Evolutionary conservation across 2,888 invertebrate genomes (phyloP), one percentile per base, ranked within the genome.

Genomic region (Platycheirus rosarum): DNA sequence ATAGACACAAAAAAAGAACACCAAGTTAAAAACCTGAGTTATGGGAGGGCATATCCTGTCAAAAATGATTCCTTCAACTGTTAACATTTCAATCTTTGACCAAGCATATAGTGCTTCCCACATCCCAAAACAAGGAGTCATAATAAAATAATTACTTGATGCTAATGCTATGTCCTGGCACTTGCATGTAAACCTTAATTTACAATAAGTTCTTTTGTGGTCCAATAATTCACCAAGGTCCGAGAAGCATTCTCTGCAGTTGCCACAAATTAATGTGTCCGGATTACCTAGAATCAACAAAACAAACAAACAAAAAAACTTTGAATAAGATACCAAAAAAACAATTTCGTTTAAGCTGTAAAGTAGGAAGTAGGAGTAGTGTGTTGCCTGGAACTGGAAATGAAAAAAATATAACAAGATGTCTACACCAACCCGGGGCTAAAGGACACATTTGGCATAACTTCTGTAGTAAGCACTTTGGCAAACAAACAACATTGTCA

Each of bases 181-280:
- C 89, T 94, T 93, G 92, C 94, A 94, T 87, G 93, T 93, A 91
- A 94, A 94, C 88, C 94, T 92, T 87, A 94, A 92, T 89, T 94
- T 94, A 91, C 94, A 95, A 90, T 93, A 94, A 87, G 92, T 92
- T 88, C 93, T 93, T 91, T 95, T 95, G 92, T 95, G 95, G 88
- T 95, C 94, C 87, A 94, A 92, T 89, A 95, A 92, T 88, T 94
- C 94, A 88, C 93, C 93, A 82, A 95, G 92, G 88, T 94, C 94
- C 86, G 93, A 92, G 90, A 95, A 95, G 90, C 94, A 93, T 90
- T 94, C 94, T 87, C 95, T 92, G 91, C 95, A 95, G 89, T 94
- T 94, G 86, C 95, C 95, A 90, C 95, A 95, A 88, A 95, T 95
- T 90, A 95, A 92, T 88, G 95, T 94, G 90, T 95, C 95, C 84